Base-by-base conservation (phyloP, 2,888 invertebrate species). In the Vannuccia rotundouncinata region DNA sequence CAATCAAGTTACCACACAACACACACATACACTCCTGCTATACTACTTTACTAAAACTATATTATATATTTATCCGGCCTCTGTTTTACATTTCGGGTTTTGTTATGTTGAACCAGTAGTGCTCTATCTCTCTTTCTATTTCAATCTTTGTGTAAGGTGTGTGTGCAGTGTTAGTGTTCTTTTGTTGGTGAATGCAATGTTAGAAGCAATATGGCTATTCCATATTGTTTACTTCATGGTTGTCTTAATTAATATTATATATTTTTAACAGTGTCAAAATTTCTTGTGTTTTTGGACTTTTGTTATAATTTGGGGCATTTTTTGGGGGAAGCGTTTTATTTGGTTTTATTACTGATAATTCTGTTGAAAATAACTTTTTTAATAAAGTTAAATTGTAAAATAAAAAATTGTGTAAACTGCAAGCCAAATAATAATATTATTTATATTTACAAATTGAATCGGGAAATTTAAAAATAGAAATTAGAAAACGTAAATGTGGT, bases 141-240 rank as follows among this genome's bases (percentile, higher is more conserved):
- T 66, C 66, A 22, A 66, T 22, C 66, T 22, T 66, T 66, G 2
- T 22, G 5, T 66, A 27, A 13, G 66, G 10, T 5, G 66, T 22
- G 66, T 66, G 66, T 66, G 66, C 66, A 13, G 66, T 66, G 66
- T 66, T 22, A 5, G 5, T 66, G 10, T 66, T 45, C 45, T 66
- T 66, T 66, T 66, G 66, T 66, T 66, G 66, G 66, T 66, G 66
- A 22, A 66, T 66, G 66, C 66, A 66, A 66, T 66, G 66, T 66
- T 66, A 66, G 66, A 66, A 66, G 25, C 66, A 66, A 27, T 66
- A 66, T 66, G 66, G 66, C 66, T 66, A 66, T 66, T 66, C 66
- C 66, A 66, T 66, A 66, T 66, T 27, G 66, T 66, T 66, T 66
- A 66, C 66, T 66, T 66, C 66, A 66, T 66, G 66, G 66, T 66